These are phyloP conservation scores for Coracopsis vasa DNA, from an alignment of 2,113 vertebrate genomes.

Conservation along the genomic window DNA sequence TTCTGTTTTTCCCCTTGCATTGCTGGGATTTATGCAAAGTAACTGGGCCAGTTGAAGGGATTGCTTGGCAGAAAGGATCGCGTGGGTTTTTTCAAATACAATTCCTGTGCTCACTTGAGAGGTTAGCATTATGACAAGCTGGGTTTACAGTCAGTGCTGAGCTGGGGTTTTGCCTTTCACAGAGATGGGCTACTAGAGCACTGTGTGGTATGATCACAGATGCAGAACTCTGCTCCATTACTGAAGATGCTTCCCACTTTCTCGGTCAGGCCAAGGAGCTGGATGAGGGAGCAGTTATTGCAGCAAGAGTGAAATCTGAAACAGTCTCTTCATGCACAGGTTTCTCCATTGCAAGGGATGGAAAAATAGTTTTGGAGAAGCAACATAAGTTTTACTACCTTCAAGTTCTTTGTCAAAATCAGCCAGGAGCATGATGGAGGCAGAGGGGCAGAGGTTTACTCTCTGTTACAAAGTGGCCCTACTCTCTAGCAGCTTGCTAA, in stretches of 20 bases:
- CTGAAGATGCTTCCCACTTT: background rate
- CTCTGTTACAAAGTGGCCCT: background rate
- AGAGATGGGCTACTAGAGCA: background rate
- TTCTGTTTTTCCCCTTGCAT: background rate
- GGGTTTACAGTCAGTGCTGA: background rate
- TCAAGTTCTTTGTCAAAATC: background rate
- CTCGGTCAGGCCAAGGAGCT: background rate
- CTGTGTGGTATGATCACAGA: background rate
- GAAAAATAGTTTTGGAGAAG: conserved; percentile 2
- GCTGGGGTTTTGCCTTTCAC: background rate
- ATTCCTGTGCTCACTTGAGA: conserved; percentile 1
- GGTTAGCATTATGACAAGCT: background rate
- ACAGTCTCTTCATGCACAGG: background rate
- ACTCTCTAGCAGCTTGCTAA: background rate
- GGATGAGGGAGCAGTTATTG: background rate
- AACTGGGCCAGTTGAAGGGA: background rate
- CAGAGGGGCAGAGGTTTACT: background rate
- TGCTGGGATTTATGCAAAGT: conserved; percentile 19
- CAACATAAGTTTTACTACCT: background rate
- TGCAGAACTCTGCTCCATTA: background rate
- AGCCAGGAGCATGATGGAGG: background rate
- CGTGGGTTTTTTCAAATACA: background rate
- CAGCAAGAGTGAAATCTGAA: background rate
- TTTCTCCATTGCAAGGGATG: background rate
- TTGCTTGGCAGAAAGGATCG: background rate